A percentile compares a stretch with the other conserved stretches of the same genome.
Conservation (phyloP, 2,113 vertebrate genomes). For the Campylorhamphus procurvoides region DNA sequence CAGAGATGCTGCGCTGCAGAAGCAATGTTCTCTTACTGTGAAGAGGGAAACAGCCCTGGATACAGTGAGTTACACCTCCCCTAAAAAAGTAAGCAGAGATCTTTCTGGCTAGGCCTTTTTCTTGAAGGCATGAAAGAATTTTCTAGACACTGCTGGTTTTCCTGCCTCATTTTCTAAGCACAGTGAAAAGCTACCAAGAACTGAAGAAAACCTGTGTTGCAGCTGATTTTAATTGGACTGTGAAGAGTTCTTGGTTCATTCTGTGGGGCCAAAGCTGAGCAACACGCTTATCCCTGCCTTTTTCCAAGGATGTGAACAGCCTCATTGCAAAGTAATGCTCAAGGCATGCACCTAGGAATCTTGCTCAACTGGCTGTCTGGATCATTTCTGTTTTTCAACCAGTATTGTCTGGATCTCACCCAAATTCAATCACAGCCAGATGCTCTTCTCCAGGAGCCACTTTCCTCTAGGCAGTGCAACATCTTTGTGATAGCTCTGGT, state of each 20-base stretch:
- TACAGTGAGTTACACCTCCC: background rate
- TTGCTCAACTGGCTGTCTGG: background rate
- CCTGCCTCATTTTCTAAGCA: background rate
- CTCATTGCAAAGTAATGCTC: background rate
- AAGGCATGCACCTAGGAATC: background rate
- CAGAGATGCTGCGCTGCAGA: background rate
- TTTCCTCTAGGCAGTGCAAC: slow-evolving; percentile 29
- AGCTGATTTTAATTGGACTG: background rate
- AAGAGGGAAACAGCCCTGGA: background rate
- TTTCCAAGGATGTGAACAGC: background rate
- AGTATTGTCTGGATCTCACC: slow-evolving; percentile 1
- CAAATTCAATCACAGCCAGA: slow-evolving; percentile 39
- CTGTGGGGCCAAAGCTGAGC: background rate
- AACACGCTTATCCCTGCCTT: background rate
- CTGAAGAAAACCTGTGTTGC: background rate
- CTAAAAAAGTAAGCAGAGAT: background rate
- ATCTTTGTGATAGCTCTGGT: slow-evolving; percentile 23
- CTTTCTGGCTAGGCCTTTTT: background rate
- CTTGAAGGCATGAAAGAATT: background rate
- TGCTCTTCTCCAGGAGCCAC: slow-evolving; percentile 44
- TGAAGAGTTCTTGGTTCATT: background rate
- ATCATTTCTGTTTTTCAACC: slow-evolving; percentile 33
- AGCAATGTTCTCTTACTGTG: background rate
- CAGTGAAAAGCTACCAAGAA: background rate
- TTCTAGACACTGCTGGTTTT: background rate